Percentiles rank a stretch among this genome's conserved stretches.
Conservation (phyloP, 2,113 vertebrate species). For the Phainopepla nitens region DNA sequence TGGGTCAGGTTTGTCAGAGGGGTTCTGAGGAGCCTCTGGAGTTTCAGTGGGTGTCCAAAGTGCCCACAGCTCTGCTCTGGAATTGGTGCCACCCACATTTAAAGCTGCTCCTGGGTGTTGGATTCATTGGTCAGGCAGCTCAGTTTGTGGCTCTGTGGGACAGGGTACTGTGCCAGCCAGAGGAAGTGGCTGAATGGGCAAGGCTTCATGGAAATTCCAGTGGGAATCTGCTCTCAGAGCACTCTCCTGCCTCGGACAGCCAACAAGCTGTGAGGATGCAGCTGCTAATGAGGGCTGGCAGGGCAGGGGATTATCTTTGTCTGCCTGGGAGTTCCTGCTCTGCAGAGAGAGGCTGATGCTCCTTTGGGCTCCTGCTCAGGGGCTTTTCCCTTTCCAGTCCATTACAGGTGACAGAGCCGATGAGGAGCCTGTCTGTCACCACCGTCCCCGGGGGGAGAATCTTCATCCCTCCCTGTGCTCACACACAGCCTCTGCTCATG, state of each 20-base stretch:
- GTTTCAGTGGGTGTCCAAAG: rapidly evolving
- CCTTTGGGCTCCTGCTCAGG: conserved; percentile 51
- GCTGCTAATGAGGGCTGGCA: conserved; percentile 4
- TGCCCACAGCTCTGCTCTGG: neutral
- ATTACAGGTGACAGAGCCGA: conserved; percentile 79
- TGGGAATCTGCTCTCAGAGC: neutral
- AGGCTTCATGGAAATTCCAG: neutral
- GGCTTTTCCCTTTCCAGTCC: conserved; percentile 81
- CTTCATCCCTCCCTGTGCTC: neutral
- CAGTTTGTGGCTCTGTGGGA: neutral
- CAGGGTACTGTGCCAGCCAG: rapidly evolving
- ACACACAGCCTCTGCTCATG: rapidly evolving
- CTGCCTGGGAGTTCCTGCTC: neutral
- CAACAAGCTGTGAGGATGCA: neutral
- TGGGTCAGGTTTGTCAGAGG: neutral
- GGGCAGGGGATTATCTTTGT: neutral
- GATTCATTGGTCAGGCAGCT: neutral
- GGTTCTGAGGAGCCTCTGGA: neutral
- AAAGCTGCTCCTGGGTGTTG: neutral
- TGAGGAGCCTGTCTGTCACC: conserved; percentile 71
- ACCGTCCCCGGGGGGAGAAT: neutral
- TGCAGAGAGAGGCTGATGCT: conserved; percentile 43
- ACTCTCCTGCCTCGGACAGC: neutral
- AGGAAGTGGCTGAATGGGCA: neutral
- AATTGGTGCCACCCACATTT: too few species aligned